Evolutionary conservation across 1,140 invertebrate species (phyloP).

Genomic region (Nasonia longicornis): DNA sequence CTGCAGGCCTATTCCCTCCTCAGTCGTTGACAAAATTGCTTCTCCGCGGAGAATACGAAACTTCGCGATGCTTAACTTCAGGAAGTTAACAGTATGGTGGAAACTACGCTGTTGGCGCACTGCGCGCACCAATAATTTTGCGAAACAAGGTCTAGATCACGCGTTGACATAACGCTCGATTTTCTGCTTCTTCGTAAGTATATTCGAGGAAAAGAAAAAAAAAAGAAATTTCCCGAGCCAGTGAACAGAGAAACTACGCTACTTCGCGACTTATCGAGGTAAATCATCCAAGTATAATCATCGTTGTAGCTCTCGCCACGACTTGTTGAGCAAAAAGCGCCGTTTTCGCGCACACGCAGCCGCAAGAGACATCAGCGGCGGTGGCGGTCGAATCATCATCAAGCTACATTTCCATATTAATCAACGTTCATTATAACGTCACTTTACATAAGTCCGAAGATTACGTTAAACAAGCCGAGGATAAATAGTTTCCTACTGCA

Average conservation of each 20-base stretch:
- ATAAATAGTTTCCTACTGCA: constrained; percentile 35
- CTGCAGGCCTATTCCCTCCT: background rate
- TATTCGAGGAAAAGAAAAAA: background rate
- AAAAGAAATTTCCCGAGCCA: constrained; percentile 5
- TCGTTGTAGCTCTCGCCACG: background rate
- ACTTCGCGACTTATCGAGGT: background rate
- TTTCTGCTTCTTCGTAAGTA: background rate
- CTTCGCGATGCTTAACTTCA: background rate
- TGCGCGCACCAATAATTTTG: background rate
- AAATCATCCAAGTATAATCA: background rate
- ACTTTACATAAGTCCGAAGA: constrained; percentile 37
- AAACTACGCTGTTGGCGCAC: background rate
- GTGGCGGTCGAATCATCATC: constrained; percentile 2
- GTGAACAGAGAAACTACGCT: background rate
- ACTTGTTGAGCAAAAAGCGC: background rate
- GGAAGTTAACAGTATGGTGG: too few species aligned
- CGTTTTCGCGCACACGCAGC: background rate
- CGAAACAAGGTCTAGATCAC: background rate
- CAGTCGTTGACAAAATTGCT: background rate
- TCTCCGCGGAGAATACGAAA: background rate
- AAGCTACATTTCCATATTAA: constrained; percentile 38
- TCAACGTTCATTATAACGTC: constrained; percentile 35
- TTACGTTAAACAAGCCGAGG: constrained; percentile 37
- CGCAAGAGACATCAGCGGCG: background rate
- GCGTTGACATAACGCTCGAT: background rate